Evolutionary conservation across 1,140 invertebrate species (phyloP), one percentile per base, ranked within the genome.

Genomic region (Cyphomyrmex costatus): DNA sequence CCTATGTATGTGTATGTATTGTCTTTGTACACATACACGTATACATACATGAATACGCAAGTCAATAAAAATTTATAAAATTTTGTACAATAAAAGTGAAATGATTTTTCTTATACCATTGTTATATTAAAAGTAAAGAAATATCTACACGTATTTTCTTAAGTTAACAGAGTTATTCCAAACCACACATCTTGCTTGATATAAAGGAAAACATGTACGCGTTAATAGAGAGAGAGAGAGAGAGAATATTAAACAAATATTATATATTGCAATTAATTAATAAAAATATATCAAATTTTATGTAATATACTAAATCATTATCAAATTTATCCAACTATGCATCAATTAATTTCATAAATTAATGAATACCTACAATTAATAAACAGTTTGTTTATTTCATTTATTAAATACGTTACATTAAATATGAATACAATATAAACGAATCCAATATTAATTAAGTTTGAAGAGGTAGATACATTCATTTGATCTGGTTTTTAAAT

Each of bases 401-500:
- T 51, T 49, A 51, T 27, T 30, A 30, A 0, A 14, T 33, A 21
- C 4, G 14, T 7, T 27, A 10, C 21, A 74, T 33, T n/a, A 30
- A 14, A 42, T 19, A 14, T 10, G 2, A n/a, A 66, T 8, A 3
- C 12, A 53, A 56, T 33, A 56, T 33, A 56, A 74, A 56, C 16
- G 7, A 74, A 21, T 3, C 2, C n/a, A 14, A 56, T 21, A 74
- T 14, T 33, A 56, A 49, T 53, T 56, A 14, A 16, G 3, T 10
- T n/a, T 56, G 19, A 21, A 10, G 30, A n/a, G 7, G 10, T 33
- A 53, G 16, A 3, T 5, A 51, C 10, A n/a, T 56, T 49, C 16
- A 30, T 53, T 53, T 2, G 30, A 58, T 7, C 71, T 74, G n/a
- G 12, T 74, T 74, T 58, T 74, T 30, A 58, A 74, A 33, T 21